Evolutionary conservation across 2,888 invertebrate species (phyloP), one percentile per base, ranked within the genome.

Genomic region (Dryadula phaetusa): DNA sequence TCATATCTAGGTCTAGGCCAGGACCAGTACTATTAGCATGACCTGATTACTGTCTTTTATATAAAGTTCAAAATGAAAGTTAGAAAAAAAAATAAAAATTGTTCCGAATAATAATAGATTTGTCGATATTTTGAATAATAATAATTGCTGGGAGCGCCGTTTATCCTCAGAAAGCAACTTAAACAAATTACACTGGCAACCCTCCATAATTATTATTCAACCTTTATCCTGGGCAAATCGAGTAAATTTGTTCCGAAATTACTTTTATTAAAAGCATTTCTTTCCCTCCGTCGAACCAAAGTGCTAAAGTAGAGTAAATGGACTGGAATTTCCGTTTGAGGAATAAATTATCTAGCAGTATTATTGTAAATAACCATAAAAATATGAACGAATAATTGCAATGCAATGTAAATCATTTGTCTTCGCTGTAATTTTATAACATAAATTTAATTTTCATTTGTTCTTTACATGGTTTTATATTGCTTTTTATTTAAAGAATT

Each of bases 221-320:
- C 86, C 84, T 88, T 86, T 88, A 88, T 86, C 84, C 82, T 71
- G 80, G 77, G 79, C 79, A 84, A 88, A 86, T 88, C 84, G 85
- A 87, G 83, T 86, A 87, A 90, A 87, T 87, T 87, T 83, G 83
- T 86, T 84, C 82, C 81, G 70, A 89, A 89, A 89, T 89, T 89
- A 88, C 86, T 88, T 89, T 87, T 87, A 88, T 87, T 90, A 88
- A 89, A 89, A 89, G 86, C 88, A 85, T 89, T 90, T 88, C 87
- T 87, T 90, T 88, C 83, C 83, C 80, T 82, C 78, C 79, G 76
- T 76, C 83, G 83, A 86, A 84, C 84, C 84, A 83, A 88, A 90
- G 88, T 88, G 86, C 88, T 88, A 85, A 88, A 88, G 86, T 84
- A 87, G 82, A 85, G 83, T 85, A 87, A 90, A 91, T 90, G 88